Percentiles rank a stretch among this genome's conserved stretches.
Conservation (phyloP, 2,888 invertebrate species). For the Dermolepida albohirtum region DNA sequence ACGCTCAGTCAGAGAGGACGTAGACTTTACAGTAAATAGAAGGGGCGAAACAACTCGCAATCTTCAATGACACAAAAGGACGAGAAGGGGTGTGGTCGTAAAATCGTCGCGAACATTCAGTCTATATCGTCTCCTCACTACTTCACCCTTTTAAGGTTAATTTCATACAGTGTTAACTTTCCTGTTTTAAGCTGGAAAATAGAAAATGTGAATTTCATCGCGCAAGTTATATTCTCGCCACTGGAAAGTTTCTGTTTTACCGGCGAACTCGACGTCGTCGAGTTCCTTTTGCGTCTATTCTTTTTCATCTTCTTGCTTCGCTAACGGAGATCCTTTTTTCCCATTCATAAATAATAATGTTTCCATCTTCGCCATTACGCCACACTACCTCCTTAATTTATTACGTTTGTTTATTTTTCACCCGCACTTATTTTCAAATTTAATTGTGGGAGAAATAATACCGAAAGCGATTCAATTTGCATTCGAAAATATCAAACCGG, state of each 20-base stretch:
- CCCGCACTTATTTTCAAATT: slow-evolving; percentile 39
- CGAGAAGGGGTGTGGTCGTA: slow-evolving; percentile 27
- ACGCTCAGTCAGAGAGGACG: too few species aligned
- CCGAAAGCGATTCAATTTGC: slow-evolving; percentile 37
- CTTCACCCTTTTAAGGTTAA: slow-evolving; percentile 53
- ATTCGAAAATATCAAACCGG: slow-evolving; percentile 1
- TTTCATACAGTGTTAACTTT: slow-evolving; percentile 58
- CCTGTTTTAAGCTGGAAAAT: slow-evolving; percentile 54
- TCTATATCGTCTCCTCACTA: slow-evolving; percentile 4
- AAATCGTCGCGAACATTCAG: slow-evolving; percentile 32
- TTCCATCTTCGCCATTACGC: slow-evolving; percentile 44
- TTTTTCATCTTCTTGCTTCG: slow-evolving; percentile 48
- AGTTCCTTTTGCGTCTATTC: slow-evolving; percentile 3
- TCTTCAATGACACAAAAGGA: slow-evolving; percentile 1
- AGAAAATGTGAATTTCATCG: slow-evolving; percentile 57
- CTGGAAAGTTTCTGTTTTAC: slow-evolving; percentile 52
- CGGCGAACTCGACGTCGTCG: slow-evolving; percentile 11
- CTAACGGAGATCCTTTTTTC: neutral
- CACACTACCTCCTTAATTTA: slow-evolving; percentile 55
- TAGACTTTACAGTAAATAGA: neutral
- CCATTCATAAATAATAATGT: neutral
- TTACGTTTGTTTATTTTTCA: slow-evolving; percentile 55
- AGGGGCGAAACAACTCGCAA: slow-evolving; percentile 21
- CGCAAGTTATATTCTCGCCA: slow-evolving; percentile 50
- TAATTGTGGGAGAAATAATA: slow-evolving; percentile 41